A percentile compares a stretch with the other conserved stretches of the same genome.
phyloP scores from a whole-genome alignment of 2,888 invertebrate species.

The Alentia gelatinosa region DNA sequence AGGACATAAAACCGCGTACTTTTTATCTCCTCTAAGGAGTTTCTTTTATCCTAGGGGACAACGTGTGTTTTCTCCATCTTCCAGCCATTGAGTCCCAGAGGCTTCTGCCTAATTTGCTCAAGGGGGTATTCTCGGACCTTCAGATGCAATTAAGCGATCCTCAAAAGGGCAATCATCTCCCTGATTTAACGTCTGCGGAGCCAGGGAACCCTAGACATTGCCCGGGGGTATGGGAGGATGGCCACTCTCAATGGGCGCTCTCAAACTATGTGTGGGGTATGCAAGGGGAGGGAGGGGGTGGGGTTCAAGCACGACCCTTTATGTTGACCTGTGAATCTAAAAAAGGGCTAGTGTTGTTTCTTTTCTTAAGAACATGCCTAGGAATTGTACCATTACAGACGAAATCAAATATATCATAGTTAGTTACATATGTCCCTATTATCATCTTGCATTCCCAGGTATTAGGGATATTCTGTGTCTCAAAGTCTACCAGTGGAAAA shows the following conservation, averaged over 20 bases:
- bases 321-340: no score
- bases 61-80: neutral
- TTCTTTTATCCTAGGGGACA: neutral
- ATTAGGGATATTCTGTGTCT: no score
- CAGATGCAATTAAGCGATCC: conserved; percentile 41
- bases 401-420: no score
- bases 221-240: neutral
- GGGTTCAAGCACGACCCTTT: neutral
- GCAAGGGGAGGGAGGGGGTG: neutral
- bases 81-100: neutral
- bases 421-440: no score
- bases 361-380: no score
- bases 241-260: neutral
- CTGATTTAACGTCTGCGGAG: conserved; percentile 29
- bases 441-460: no score
- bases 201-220: conserved; percentile 31
- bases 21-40: neutral
- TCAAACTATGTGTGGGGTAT: neutral
- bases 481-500: no score
- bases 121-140: neutral
- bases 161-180: conserved; percentile 38
- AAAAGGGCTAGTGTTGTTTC: no score
- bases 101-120: conserved; percentile 8
- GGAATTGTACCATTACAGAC: no score
- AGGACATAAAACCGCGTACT: no score